Evolutionary conservation across 2,888 invertebrate species (phyloP), one percentile per base, ranked within the genome.

Genomic region (Hirtodrosophila duncani): DNA sequence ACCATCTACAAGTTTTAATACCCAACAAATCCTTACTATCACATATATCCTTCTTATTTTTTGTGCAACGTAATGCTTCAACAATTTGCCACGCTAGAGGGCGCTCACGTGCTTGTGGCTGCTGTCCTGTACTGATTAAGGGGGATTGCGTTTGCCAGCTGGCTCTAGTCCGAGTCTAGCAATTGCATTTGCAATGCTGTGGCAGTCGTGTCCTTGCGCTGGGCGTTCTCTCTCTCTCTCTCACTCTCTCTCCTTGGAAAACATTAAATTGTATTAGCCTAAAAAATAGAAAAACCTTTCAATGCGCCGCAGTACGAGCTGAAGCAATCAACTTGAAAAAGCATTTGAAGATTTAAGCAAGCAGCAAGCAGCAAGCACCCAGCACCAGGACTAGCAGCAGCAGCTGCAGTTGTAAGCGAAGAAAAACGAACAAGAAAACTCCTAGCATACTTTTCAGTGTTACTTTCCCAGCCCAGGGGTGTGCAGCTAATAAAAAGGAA

Each of bases 211-310:
- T 56, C 44, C 69, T 75, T 55, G 67, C n/a, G 6, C 37, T 14
- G 13, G 24, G 10, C 9, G 26, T 8, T 26, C 11, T 23, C n/a
- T 23, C 23, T 27, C 4, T 3, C 11, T 27, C 3, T 3, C 9
- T 8, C 7, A 1, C 9, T 7, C 16, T 16, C 10, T 10, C 21
- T 50, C 38, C 29, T 33, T 31, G 37, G 42, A 13, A 38, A 55
- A 49, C 70, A 69, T 66, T 59, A 78, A 78, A 78, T 60, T 60
- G 79, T 66, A 70, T 71, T 74, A 79, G 70, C 39, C 60, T 59
- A 69, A 62, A 56, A 61, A 53, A 67, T 74, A n/a, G n/a, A n/a
- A n/a, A n/a, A n/a, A n/a, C n/a, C n/a, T n/a, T 63, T 55, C 63
- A 69, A 63, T 75, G 64, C 51, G 48, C 46, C 26, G 4, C 17